phyloP scores from a whole-genome alignment of 2,888 invertebrate species.

The Brachylomia viminalis region DNA sequence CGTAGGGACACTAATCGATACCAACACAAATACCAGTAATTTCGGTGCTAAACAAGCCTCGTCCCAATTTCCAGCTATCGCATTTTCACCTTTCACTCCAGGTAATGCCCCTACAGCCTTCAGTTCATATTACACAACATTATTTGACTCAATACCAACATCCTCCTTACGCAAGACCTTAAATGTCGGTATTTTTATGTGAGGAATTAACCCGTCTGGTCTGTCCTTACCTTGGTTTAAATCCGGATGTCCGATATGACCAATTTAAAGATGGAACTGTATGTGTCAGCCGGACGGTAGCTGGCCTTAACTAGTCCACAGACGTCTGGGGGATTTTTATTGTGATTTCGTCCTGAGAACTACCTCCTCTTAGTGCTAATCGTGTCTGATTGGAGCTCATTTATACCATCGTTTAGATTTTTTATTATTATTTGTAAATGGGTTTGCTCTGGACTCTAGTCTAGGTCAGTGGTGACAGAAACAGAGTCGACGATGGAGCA shows the following conservation, averaged over 20 bases:
- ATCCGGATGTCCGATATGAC: conserved; percentile 54
- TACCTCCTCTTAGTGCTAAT: neutral
- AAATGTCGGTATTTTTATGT: conserved; percentile 28
- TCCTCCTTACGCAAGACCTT: conserved; percentile 35
- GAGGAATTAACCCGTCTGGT: conserved; percentile 33
- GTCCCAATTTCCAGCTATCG: conserved; percentile 47
- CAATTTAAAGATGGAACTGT: conserved; percentile 47
- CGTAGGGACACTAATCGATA: conserved; percentile 27
- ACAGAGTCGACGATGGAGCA: too few relatives aligned
- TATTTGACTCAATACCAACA: neutral
- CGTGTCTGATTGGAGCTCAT: neutral
- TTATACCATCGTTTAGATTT: neutral
- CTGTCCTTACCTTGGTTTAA: conserved; percentile 52
- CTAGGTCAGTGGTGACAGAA: too few relatives aligned
- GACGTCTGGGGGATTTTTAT: conserved; percentile 31
- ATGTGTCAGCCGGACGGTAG: conserved; percentile 51
- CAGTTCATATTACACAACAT: conserved; percentile 43
- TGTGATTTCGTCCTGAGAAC: neutral
- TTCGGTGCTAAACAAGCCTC: conserved; percentile 23
- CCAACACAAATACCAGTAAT: conserved; percentile 16
- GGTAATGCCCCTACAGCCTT: conserved; percentile 47
- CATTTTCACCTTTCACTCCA: conserved; percentile 51
- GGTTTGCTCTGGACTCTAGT: too few relatives aligned
- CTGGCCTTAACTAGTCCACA: conserved; percentile 22
- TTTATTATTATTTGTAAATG: too few relatives aligned